These are phyloP conservation scores for Himalopsyche tibetana DNA, from an alignment of 2,888 invertebrate species.

Conservation along the genomic window DNA sequence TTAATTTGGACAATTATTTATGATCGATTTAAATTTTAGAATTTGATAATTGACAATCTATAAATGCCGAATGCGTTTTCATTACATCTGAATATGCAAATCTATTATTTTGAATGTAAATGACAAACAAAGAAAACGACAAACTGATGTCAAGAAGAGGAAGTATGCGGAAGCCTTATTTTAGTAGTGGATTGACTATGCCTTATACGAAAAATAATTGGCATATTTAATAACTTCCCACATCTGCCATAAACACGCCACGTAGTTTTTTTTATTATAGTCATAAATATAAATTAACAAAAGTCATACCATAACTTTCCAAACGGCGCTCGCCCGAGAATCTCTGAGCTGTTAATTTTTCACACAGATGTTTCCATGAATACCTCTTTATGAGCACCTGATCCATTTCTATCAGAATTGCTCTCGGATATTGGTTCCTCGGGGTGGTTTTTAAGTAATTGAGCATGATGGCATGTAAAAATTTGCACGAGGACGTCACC, in stretches of 20 bases:
- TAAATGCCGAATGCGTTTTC: no score
- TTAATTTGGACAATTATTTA: no score
- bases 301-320: constrained; percentile 5
- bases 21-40: no score
- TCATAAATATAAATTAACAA: constrained; percentile 5
- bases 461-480: background rate
- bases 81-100: no score
- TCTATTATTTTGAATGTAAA: no score
- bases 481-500: background rate
- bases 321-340: background rate
- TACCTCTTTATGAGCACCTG: background rate
- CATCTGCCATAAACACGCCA: background rate
- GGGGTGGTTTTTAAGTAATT: background rate
- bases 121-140: no score
- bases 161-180: no score
- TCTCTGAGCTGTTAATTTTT: background rate
- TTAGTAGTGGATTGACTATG: no score
- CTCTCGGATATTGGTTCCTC: background rate
- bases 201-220: background rate
- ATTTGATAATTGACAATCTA: no score
- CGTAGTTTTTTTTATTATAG: background rate
- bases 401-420: background rate
- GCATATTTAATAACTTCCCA: background rate
- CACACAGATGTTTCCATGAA: background rate
- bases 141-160: no score